Evolutionary conservation across 1,140 invertebrate genomes (phyloP).

Genomic region (Berghia stephanieae): DNA sequence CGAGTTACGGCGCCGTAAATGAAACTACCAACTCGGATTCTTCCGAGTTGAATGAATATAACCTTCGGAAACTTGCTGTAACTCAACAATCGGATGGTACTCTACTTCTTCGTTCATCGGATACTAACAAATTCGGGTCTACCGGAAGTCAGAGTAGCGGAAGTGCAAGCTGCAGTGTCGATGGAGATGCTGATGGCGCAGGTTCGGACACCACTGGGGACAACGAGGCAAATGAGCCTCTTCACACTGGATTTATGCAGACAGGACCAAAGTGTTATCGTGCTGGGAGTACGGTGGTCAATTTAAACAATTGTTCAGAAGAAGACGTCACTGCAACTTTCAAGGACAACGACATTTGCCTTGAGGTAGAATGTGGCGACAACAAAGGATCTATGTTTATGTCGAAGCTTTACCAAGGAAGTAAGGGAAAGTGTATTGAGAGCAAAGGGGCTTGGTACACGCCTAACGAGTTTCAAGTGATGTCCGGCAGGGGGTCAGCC

Average conservation of each 20-base stretch:
- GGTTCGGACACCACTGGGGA: slow-evolving; percentile 29
- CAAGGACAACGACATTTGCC: slow-evolving; percentile 62
- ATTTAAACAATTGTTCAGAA: slow-evolving; percentile 41
- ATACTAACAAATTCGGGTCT: too few species aligned
- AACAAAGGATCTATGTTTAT: slow-evolving; percentile 65
- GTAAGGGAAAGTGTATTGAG: slow-evolving; percentile 66
- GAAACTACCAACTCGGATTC: background rate
- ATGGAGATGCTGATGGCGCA: slow-evolving; percentile 25
- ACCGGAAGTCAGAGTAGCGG: too few species aligned
- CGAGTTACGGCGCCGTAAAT: slow-evolving; percentile 14
- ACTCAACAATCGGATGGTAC: too few species aligned
- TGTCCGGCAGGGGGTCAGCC: slow-evolving; percentile 69
- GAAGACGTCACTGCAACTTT: slow-evolving; percentile 61
- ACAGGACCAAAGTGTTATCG: slow-evolving; percentile 39
- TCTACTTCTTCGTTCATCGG: too few species aligned
- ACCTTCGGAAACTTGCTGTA: too few species aligned
- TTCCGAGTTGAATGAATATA: too few species aligned
- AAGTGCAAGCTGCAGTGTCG: slow-evolving; percentile 18
- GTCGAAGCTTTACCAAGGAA: slow-evolving; percentile 66
- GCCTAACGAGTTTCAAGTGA: slow-evolving; percentile 70
- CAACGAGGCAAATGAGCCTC: slow-evolving; percentile 35
- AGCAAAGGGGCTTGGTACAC: slow-evolving; percentile 67
- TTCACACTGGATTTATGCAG: slow-evolving; percentile 42
- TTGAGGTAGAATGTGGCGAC: slow-evolving; percentile 67
- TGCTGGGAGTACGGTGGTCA: slow-evolving; percentile 38